phyloP scores from a whole-genome alignment of 2,113 vertebrate genomes.

The Cheirogaleus medius region DNA sequence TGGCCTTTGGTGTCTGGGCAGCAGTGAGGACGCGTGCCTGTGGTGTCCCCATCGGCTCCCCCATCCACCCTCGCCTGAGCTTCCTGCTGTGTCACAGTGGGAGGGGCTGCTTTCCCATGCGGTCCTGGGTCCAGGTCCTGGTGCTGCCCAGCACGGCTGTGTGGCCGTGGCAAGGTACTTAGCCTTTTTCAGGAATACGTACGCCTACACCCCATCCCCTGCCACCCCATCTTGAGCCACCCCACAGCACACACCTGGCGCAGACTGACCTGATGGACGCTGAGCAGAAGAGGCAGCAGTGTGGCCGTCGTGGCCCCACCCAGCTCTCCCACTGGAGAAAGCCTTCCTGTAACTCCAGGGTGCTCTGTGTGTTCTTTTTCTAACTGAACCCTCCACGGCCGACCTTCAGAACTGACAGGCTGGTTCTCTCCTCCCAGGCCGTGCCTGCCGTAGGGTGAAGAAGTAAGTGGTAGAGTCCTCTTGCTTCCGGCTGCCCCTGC shows the following conservation, averaged over 20 bases:
- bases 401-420: neutral
- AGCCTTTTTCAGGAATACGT: no score
- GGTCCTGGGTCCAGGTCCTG: neutral
- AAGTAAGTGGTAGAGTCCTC: neutral
- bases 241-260: neutral
- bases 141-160: neutral
- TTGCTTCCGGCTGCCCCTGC: neutral
- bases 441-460: neutral
- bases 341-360: neutral
- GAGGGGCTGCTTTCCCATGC: neutral
- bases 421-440: neutral
- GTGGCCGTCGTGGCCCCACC: neutral
- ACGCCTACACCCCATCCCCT: neutral
- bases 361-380: neutral
- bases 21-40: neutral
- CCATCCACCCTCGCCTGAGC: neutral
- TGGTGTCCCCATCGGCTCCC: neutral
- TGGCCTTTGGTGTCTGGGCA: neutral
- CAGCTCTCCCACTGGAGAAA: neutral
- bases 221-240: neutral
- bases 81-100: neutral
- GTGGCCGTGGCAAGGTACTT: neutral
- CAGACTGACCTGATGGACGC: neutral
- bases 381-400: neutral
- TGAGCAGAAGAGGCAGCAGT: no score